Base-by-base conservation (phyloP, 1,140 invertebrate species). In the Adoxophyes honmai region DNA sequence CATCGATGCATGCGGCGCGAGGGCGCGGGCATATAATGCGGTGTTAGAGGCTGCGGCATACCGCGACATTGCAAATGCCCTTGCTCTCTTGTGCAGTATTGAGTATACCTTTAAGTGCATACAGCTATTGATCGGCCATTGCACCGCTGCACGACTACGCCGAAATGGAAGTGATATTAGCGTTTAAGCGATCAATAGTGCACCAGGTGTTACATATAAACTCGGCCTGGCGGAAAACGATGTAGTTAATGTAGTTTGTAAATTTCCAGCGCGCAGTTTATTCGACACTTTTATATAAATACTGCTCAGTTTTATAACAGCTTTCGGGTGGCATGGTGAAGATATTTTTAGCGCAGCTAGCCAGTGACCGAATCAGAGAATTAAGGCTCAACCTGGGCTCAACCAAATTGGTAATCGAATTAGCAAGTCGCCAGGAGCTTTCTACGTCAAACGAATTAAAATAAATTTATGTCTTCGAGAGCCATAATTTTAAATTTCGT, bases 31-130 rank as follows among this genome's bases (percentile, higher is more conserved):
- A 11, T 38, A 38, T 5, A 38, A 13, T 38, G 11, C 36, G 11
- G 37, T 14, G 21, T 28, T 6, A 28, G 37, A 38, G 7, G 37
- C 37, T 38, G 37, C 15, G 15, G 15, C 14, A 18, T 15, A 15
- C 15, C 14, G 38, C 38, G 1, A 39, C 38, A 39, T 28, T 28
- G 21, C 38, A 8, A 15, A 15, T 15, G 38, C 11, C 38, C 14
- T 8, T 14, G 38, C 38, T 39, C 38, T 28, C 21, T 28, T 28
- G 2, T 3, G 21, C 21, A 28, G 21, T 28, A 28, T 28, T 28
- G 21, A n/a, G n/a, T 48, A 48, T 48, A 48, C 42, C 42, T 48
- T 48, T 48, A 48, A 48, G 42, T 48, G 42, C 42, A 48, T 48
- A 48, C 42, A 15, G 42, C 42, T 48, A 48, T 48, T 48, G 42